Base-by-base conservation (phyloP, 2,888 invertebrate genomes). In the Caenorhabditis becei region DNA sequence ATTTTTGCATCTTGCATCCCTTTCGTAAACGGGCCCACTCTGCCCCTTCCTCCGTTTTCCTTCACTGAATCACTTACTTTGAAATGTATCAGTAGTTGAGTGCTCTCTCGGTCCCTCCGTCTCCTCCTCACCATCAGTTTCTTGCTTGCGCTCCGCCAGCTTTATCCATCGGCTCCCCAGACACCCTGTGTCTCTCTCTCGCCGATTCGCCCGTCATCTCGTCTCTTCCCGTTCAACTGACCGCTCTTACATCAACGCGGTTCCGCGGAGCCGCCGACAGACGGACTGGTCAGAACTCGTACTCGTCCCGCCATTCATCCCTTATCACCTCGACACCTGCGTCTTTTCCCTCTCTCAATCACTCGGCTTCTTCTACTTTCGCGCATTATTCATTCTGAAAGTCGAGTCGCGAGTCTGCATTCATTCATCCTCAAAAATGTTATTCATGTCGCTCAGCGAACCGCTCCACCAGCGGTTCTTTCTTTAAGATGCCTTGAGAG, bases 51-150 rank as follows among this genome's bases (percentile, higher is more conserved):
- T 20, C n/a, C 7, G 18, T n/a, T 32, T n/a, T 44, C 24, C 28
- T 49, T 24, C 56, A 63, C 61, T 63, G 72, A 74, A 74, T 74
- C 74, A 74, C 65, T 74, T 74, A 74, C 74, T 74, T 74, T 66
- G 59, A 74, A 74, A 74, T 74, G 74, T 74, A 74, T 72, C 72
- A 72, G 63, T 66, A 74, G 74, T 74, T 47, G 63, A 72, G 54
- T 67, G 61, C 58, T 65, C 49, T 35, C 53, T 32, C 28, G 23
- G 20, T 65, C 59, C 32, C 61, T 67, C 35, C 53, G 8, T 62
- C 77, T 53, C n/a, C 53, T 28, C 63, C 58, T 35, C 56, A 47
- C 41, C 58, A 47, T 35, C 49, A 23, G 23, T 59, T 51, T 41
- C 18, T 28, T 20, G 35, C 61, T 26, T 10, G 24, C 32, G n/a